Percentiles rank a stretch among this genome's conserved stretches.
These are phyloP conservation scores for Elgaria multicarinata DNA, from an alignment of 2,113 vertebrate species.

Conservation along the genomic window DNA sequence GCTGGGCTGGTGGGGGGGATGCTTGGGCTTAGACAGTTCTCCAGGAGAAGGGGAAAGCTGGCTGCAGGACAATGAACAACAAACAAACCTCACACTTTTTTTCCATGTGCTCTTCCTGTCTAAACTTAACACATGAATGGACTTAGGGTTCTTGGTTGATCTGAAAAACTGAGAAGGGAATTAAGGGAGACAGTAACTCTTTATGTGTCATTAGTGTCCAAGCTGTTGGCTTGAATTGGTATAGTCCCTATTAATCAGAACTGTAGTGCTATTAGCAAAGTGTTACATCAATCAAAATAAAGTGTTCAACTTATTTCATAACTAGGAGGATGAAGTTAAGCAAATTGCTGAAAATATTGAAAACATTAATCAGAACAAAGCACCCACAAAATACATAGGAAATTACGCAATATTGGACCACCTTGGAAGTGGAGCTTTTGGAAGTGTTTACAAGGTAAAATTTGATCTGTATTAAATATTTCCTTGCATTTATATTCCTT, in stretches of 20 bases:
- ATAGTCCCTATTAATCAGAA: too few species aligned
- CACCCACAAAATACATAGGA: constrained; percentile 84
- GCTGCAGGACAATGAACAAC: neutral
- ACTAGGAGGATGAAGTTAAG: constrained; percentile 84
- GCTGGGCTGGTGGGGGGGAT: neutral
- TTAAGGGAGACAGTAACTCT: neutral
- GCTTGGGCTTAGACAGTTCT: neutral
- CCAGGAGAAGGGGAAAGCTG: too few species aligned
- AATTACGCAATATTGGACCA: constrained; percentile 89
- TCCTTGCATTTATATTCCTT: neutral
- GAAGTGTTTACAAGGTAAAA: constrained; percentile 89
- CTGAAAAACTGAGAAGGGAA: neutral
- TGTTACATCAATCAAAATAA: neutral
- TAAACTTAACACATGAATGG: neutral
- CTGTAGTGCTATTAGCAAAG: neutral
- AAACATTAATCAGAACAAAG: constrained; percentile 86
- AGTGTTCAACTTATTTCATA: constrained; percentile 38
- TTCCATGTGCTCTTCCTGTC: neutral
- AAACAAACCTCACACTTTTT: neutral
- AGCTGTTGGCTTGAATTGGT: neutral
- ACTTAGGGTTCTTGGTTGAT: neutral
- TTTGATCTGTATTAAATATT: constrained; percentile 2
- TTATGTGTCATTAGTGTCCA: neutral
- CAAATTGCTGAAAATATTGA: constrained; percentile 84
- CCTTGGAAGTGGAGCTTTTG: constrained; percentile 90